These are phyloP conservation scores for Unio pictorum DNA, from an alignment of 2,888 invertebrate species.

Conservation along the genomic window DNA sequence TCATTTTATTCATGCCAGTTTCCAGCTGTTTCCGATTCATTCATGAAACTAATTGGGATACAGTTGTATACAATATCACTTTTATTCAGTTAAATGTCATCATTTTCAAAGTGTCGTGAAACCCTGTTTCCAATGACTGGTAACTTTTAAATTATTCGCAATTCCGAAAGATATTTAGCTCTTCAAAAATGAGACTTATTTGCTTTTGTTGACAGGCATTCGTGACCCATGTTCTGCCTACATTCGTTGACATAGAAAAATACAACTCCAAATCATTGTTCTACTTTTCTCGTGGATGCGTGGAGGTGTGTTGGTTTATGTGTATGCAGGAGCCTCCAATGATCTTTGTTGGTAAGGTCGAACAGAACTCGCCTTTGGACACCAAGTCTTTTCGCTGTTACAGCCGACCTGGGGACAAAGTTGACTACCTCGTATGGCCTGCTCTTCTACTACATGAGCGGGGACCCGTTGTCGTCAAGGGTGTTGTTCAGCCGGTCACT, in stretches of 20 bases:
- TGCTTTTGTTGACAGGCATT: conserved; percentile 23
- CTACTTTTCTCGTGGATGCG: conserved; percentile 17
- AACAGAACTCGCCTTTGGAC: conserved; percentile 24
- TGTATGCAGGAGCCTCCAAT: conserved; percentile 35
- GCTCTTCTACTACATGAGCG: conserved; percentile 15
- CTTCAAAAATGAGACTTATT: too few relatives aligned
- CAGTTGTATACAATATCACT: too few relatives aligned
- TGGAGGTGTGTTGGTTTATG: conserved; percentile 33
- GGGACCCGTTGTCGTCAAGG: conserved; percentile 24
- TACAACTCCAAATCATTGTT: conserved; percentile 12
- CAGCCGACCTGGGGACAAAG: conserved; percentile 19
- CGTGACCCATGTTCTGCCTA: conserved; percentile 24
- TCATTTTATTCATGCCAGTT: too few relatives aligned
- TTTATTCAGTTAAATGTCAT: too few relatives aligned
- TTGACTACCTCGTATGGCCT: conserved; percentile 36
- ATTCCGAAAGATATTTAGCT: too few relatives aligned
- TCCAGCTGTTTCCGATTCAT: too few relatives aligned
- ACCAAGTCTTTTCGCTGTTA: conserved; percentile 25
- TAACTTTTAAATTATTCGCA: too few relatives aligned
- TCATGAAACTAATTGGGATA: too few relatives aligned
- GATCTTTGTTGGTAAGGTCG: conserved; percentile 23
- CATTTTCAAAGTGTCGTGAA: too few relatives aligned
- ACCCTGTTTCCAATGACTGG: too few relatives aligned
- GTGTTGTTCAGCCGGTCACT: conserved; percentile 26
- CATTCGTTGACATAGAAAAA: conserved; percentile 28